Base-by-base conservation (phyloP, 2,888 invertebrate species). In the Steinernema carpocapsae region DNA sequence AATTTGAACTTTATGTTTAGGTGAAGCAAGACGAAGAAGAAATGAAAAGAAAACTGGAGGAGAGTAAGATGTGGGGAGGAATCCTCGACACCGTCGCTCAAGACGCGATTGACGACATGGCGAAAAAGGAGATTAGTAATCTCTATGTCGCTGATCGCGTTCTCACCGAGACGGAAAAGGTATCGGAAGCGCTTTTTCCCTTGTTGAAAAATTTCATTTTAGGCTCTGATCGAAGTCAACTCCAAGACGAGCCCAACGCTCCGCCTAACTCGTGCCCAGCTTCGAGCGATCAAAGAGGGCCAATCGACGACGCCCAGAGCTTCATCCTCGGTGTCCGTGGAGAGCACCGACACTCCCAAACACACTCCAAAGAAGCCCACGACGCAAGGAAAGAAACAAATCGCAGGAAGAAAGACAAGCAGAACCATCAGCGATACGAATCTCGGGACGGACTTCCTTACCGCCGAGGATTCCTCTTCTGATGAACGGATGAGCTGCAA, bases 111-210 rank as follows among this genome's bases (percentile, higher is more conserved):
- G n/a, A 64, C 64, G 64, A 64, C 3, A 6, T 26, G 12, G 26
- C 64, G 6, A 64, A 32, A n/a, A 64, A 64, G 64, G 64, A 64
- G 64, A 64, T 64, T 26, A 1, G 10, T 6, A 64, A 64, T n/a
- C 64, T 64, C 1, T 64, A 64, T 17, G 64, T 64, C 7, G 17
- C 29, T 32, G 64, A 64, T n/a, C 64, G 64, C 2, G 64, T 64
- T 10, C 24, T 64, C 2, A 32, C 32, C 1, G 64, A 64, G 17
- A 64, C 64, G 7, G 64, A 64, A 32, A 64, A 64, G 64, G 64
- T 64, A 12, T 32, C n/a, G n/a, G 4, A 48, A 48, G 4, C 19
- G 4, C 48, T n/a, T 37, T 10, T 6, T 48, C 4, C 4, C 3
- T 48, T 48, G 7, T 48, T 48, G 4, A 7, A 14, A 48, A 10